phyloP scores from a whole-genome alignment of 2,113 vertebrate species.

The Percina caprodes region DNA sequence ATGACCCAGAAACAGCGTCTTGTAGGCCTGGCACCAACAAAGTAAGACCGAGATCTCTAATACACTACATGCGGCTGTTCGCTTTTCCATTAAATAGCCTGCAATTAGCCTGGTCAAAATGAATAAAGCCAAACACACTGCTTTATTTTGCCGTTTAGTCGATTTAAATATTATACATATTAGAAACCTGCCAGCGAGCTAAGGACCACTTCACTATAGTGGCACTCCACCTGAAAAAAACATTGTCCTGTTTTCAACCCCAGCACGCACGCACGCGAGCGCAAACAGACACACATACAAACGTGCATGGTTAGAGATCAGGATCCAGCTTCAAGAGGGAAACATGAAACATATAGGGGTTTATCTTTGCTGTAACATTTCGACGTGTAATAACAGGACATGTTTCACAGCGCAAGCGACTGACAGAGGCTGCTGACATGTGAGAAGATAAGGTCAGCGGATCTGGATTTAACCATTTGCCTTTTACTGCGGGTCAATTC shows the following conservation, averaged over 20 bases:
- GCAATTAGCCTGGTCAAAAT: background rate
- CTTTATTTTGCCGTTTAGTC: background rate
- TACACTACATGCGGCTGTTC: no score
- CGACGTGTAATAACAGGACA: background rate
- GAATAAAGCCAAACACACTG: background rate
- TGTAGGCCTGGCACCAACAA: background rate
- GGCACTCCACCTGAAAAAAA: background rate
- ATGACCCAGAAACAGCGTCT: background rate
- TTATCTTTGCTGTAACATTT: background rate
- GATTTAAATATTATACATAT: background rate
- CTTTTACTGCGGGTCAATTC: constrained; percentile 86
- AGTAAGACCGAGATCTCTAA: background rate
- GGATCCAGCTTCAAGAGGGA: background rate
- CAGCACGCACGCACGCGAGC: background rate
- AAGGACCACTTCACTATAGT: background rate
- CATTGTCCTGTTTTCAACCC: background rate
- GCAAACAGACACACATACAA: background rate
- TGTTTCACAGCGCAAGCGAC: background rate
- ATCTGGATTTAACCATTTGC: constrained; percentile 54
- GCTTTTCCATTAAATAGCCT: background rate
- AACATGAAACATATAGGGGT: background rate
- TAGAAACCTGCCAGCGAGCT: background rate
- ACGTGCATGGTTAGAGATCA: no score
- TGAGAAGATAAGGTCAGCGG: constrained; percentile 37
- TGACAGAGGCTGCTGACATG: background rate